These are phyloP conservation scores for Delphinapterus leucas DNA, from an alignment of 2,113 vertebrate species.

Conservation along the genomic window DNA sequence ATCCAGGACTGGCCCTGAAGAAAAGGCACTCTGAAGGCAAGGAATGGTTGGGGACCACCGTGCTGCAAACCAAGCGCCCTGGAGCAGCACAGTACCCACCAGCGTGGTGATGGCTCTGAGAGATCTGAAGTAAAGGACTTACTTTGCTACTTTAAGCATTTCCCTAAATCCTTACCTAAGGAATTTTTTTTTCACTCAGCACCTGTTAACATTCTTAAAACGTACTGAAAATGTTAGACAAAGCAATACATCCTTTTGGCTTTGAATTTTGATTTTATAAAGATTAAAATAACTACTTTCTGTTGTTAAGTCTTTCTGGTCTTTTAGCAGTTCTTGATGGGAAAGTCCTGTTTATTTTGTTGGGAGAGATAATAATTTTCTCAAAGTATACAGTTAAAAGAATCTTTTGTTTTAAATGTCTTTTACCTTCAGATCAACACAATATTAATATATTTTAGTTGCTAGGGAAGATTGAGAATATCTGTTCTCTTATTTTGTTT, in stretches of 20 bases:
- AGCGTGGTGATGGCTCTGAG: not conserved
- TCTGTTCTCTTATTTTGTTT: not conserved
- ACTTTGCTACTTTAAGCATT: not conserved
- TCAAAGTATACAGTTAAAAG: not conserved
- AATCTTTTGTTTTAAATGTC: not conserved
- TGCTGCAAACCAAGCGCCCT: rapidly evolving
- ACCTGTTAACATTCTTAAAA: not conserved
- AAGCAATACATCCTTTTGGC: not conserved
- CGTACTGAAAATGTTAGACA: not conserved
- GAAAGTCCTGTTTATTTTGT: not conserved
- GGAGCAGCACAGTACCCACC: not conserved
- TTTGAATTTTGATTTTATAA: not conserved
- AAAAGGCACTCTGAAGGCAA: not conserved
- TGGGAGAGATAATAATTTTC: not conserved
- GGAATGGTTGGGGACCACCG: too few relatives aligned
- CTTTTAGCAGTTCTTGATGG: not conserved
- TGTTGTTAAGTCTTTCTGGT: not conserved
- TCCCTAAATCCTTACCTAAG: not conserved
- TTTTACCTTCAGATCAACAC: not conserved
- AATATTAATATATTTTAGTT: not conserved
- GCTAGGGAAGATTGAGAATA: not conserved
- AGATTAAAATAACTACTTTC: not conserved
- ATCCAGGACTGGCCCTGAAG: not conserved
- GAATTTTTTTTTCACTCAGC: not conserved
- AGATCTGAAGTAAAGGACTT: not conserved